Evolutionary conservation across 2,888 invertebrate species (phyloP).

Genomic region (Spilosoma lubricipeda): DNA sequence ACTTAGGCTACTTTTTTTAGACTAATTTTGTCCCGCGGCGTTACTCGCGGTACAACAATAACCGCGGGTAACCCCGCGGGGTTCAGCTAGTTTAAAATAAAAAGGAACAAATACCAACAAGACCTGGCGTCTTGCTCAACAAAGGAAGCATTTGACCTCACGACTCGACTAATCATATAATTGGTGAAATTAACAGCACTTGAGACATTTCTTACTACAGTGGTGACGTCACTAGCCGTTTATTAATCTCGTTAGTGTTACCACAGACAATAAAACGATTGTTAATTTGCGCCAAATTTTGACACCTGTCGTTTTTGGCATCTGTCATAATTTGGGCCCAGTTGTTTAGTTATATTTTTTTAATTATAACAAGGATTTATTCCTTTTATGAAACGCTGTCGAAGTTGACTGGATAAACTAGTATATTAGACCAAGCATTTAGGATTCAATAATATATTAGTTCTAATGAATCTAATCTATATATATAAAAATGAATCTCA

Average conservation of each 20-base stretch:
- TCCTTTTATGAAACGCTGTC: no score
- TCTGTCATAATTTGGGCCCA: not conserved
- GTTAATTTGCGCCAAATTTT: not conserved
- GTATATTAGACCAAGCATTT: no score
- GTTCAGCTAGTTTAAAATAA: no score
- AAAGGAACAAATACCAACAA: not conserved
- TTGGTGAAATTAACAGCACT: slow-evolving; percentile 45
- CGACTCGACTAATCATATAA: slow-evolving; percentile 42
- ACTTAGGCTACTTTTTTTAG: no score
- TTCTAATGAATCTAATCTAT: no score
- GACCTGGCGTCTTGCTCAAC: slow-evolving; percentile 5
- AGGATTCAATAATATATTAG: no score
- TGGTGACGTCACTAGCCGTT: slow-evolving; percentile 26
- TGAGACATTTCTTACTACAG: slow-evolving; percentile 11
- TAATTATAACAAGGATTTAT: no score
- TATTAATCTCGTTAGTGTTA: slow-evolving; percentile 9
- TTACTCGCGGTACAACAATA: no score
- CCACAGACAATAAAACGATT: slow-evolving; percentile 11
- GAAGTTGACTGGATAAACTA: no score
- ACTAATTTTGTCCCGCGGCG: no score
- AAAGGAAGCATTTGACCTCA: slow-evolving; percentile 47
- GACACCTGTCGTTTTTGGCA: not conserved
- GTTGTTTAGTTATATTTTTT: not conserved
- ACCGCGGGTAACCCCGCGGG: no score
- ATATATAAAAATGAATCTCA: no score